A percentile compares a stretch with the other conserved stretches of the same genome.
Evolutionary conservation across 2,113 vertebrate genomes (phyloP).

Genomic region (Thunnus maccoyii): DNA sequence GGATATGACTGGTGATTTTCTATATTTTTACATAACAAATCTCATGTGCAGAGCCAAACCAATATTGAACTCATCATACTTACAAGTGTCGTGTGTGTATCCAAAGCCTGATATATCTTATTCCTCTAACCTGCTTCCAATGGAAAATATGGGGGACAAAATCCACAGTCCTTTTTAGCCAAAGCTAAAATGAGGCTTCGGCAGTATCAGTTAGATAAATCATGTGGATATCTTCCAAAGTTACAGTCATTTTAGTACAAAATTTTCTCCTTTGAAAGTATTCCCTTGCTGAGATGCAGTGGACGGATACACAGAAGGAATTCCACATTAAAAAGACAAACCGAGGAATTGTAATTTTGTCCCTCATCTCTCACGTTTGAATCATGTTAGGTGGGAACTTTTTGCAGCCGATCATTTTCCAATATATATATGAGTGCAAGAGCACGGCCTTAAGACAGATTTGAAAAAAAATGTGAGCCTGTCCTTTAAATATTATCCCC

Average conservation of each 20-base stretch:
- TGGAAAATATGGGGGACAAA: background rate
- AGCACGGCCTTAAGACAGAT: background rate
- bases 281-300: background rate
- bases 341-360: no score
- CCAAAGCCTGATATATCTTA: no score
- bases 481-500: slow-evolving; percentile 12
- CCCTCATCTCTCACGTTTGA: background rate
- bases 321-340: background rate
- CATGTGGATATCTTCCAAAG: background rate
- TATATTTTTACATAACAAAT: no score
- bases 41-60: no score
- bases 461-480: slow-evolving; percentile 6
- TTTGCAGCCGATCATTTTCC: background rate
- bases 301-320: background rate
- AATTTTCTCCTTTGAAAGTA: background rate
- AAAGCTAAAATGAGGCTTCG: background rate
- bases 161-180: background rate
- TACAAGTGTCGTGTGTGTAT: no score
- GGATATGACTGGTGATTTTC: no score
- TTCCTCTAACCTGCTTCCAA: background rate
- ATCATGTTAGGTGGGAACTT: background rate
- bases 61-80: no score
- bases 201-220: background rate
- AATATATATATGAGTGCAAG: background rate
- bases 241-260: background rate